Base-by-base conservation (phyloP, 2,113 vertebrate genomes). In the Varanus salvator region DNA sequence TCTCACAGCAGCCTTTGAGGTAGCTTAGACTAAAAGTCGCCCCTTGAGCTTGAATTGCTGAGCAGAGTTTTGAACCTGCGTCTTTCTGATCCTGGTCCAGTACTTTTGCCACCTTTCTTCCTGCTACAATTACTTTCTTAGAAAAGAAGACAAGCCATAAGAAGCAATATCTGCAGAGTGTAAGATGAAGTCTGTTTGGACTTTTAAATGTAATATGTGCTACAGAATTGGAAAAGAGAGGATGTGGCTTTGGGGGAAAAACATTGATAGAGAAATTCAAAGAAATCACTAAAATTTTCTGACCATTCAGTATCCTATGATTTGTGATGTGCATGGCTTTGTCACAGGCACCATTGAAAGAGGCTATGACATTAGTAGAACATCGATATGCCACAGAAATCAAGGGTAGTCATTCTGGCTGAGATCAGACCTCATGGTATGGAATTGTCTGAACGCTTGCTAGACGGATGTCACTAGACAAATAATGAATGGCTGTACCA, bases 21-120 rank as follows among this genome's bases (percentile, higher is more conserved):
- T 74, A 74, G 12, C 14, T 74, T 74, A n/a, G 71, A 23, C 15
- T 64, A 19, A 64, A 5, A 64, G 12, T 60, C 57, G 15, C 57
- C 31, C 31, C n/a, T 3, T 74, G 9, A 74, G 7, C 31, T 74
- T 34, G 1, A 72, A 14, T n/a, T 9, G 31, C 31, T 74, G 23
- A 74, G 71, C 34, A 6, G 71, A n/a, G 8, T n/a, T n/a, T n/a
- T 74, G 9, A 31, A 14, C 71, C 31, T n/a, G 71, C 31, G 31
- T 74, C 14, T n/a, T 15, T 12, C 71, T 74, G 71, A 14, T 74
- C 4, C 71, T 74, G 15, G n/a, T n/a, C 71, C 71, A 60, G 15
- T 15, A 74, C 31, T 74, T 31, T 74, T 74, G 12, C 11, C 31
- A 34, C 5, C 34, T 23, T 92, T 91, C 69, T 93, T 83, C n/a